Evolutionary conservation across 2,888 invertebrate genomes (phyloP).

Genomic region (Synergus itoensis): DNA sequence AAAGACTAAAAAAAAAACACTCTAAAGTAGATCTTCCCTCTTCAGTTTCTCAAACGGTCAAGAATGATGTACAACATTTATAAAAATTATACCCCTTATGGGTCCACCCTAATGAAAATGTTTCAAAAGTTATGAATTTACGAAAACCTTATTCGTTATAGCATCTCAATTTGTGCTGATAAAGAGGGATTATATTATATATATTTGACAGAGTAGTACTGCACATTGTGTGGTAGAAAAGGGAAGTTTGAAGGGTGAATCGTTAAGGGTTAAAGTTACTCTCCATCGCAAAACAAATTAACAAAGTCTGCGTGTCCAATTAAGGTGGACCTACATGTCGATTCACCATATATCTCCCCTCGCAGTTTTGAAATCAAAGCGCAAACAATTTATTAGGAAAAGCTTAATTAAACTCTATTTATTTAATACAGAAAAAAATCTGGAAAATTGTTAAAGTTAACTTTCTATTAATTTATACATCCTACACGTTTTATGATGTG

Average conservation of each 20-base stretch:
- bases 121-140: background rate
- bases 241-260: constrained; percentile 15
- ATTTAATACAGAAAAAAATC: background rate
- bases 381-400: background rate
- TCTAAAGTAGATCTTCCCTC: background rate
- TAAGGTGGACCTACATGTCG: constrained; percentile 43
- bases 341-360: background rate
- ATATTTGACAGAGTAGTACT: constrained; percentile 7
- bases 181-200: background rate
- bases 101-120: background rate
- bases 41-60: background rate
- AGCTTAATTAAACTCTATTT: background rate
- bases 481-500: background rate
- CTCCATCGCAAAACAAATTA: constrained; percentile 55
- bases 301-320: constrained; percentile 56
- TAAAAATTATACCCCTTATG: no score
- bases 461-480: background rate
- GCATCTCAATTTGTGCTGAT: background rate
- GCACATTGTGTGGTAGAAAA: constrained; percentile 2
- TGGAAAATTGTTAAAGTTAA: background rate
- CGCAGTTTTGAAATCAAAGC: background rate
- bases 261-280: constrained; percentile 39
- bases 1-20: background rate
- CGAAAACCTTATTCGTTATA: background rate
- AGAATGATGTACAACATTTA: no score